These are phyloP conservation scores for Latrodectus hesperus DNA, from an alignment of 2,888 invertebrate genomes.

Conservation along the genomic window DNA sequence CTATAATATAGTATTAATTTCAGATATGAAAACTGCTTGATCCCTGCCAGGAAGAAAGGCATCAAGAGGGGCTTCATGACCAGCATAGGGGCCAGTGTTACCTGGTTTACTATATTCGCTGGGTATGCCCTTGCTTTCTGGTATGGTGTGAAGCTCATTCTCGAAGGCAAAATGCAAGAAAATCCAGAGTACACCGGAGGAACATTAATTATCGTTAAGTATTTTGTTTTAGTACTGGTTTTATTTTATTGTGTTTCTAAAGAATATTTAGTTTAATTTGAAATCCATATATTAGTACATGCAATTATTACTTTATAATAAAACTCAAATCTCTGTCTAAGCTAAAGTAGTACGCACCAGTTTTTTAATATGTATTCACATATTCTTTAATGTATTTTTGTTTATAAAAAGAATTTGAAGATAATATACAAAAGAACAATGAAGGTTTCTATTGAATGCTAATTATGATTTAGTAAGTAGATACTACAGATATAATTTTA, in stretches of 20 bases:
- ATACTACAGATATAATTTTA: too few species aligned
- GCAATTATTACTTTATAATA: too few species aligned
- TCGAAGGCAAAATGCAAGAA: slow-evolving; percentile 13
- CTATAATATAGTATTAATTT: neutral
- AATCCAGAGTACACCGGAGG: slow-evolving; percentile 80
- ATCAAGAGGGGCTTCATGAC: slow-evolving; percentile 81
- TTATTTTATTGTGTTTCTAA: neutral
- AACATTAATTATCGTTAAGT: slow-evolving; percentile 81
- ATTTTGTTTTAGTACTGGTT: slow-evolving; percentile 72
- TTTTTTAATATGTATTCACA: too few species aligned
- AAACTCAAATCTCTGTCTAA: too few species aligned
- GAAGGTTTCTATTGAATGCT: too few species aligned
- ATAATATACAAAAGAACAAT: too few species aligned
- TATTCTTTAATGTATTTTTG: too few species aligned
- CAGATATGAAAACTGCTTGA: slow-evolving; percentile 75
- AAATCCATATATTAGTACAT: too few species aligned
- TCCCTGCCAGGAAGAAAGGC: slow-evolving; percentile 81
- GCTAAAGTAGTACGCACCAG: too few species aligned
- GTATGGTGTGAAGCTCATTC: slow-evolving; percentile 79
- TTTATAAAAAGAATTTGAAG: too few species aligned
- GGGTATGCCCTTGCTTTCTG: slow-evolving; percentile 86
- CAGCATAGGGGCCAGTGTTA: slow-evolving; percentile 82
- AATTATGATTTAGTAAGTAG: too few species aligned
- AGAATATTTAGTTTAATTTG: too few species aligned
- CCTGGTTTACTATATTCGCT: slow-evolving; percentile 81